These are phyloP conservation scores for Cliona cf. orientalis DNA, from an alignment of 37 sponge, comb jelly and placozoan species.

Conservation along the genomic window DNA sequence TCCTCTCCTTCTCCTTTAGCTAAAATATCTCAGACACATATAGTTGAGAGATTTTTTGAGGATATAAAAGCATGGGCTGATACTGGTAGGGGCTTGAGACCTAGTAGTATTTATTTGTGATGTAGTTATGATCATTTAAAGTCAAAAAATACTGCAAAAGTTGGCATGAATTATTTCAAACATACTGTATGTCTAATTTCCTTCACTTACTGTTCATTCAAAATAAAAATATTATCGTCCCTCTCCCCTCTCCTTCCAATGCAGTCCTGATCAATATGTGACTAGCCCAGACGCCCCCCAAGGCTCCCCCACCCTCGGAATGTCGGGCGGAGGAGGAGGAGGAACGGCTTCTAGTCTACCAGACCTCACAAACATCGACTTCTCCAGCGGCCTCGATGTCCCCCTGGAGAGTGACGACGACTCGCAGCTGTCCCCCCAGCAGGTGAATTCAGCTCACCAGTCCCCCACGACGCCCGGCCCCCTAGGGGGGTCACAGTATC, in stretches of 20 bases:
- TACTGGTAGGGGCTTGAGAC: too few species aligned
- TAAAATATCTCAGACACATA: neutral
- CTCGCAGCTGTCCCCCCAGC: neutral
- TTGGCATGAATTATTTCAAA: too few species aligned
- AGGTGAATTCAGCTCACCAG: neutral
- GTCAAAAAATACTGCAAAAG: too few species aligned
- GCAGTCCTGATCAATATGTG: slow-evolving; percentile 31
- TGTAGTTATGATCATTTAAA: too few species aligned
- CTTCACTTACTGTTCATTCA: too few species aligned
- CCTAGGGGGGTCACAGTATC: neutral
- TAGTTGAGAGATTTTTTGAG: too few species aligned
- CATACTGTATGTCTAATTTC: too few species aligned
- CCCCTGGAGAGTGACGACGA: slow-evolving; percentile 76
- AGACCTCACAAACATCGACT: slow-evolving; percentile 81
- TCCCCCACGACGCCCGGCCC: neutral
- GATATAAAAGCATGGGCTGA: too few species aligned
- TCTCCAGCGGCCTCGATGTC: slow-evolving; percentile 71
- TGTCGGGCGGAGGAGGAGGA: neutral
- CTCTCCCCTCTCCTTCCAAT: neutral
- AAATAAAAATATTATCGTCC: neutral
- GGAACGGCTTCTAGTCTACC: slow-evolving; percentile 67
- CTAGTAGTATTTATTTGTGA: too few species aligned
- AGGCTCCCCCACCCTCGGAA: slow-evolving; percentile 20
- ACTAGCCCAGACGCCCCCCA: slow-evolving; percentile 7
- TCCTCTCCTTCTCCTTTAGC: neutral